Percentiles rank a stretch among this genome's conserved stretches.
Evolutionary conservation across 2,113 vertebrate species (phyloP).

Genomic region (Saccopteryx leptura): DNA sequence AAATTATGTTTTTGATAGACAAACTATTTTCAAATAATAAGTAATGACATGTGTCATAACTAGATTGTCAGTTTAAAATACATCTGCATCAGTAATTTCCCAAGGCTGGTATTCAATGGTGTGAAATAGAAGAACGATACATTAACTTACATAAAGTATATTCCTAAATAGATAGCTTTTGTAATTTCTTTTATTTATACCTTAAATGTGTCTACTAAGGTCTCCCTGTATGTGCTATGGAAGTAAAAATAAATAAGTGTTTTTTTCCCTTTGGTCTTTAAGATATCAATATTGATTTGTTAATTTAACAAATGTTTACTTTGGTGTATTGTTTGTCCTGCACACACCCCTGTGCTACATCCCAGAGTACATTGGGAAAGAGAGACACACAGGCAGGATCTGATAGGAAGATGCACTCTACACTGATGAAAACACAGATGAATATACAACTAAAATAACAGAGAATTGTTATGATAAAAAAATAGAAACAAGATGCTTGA

Average conservation of each 20-base stretch:
- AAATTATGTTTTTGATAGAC: conserved; percentile 74
- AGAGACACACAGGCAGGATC: neutral
- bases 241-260: neutral
- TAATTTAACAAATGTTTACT: neutral
- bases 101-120: neutral
- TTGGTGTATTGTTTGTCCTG: neutral
- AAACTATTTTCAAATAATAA: conserved; percentile 66
- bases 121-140: neutral
- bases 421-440: neutral
- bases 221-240: neutral
- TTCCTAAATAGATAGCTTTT: neutral
- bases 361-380: neutral
- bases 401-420: neutral
- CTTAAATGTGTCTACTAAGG: neutral
- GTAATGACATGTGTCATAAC: neutral
- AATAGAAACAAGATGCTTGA: neutral
- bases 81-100: conserved; percentile 30
- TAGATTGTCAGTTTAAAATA: conserved; percentile 48
- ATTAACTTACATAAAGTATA: conserved; percentile 54
- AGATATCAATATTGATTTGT: neutral
- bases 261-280: neutral
- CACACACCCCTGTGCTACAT: neutral
- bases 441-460: neutral
- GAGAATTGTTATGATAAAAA: neutral
- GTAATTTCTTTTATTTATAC: conserved; percentile 43